phyloP scores from a whole-genome alignment of 2,113 vertebrate genomes.

The Crotalus helleri region DNA sequence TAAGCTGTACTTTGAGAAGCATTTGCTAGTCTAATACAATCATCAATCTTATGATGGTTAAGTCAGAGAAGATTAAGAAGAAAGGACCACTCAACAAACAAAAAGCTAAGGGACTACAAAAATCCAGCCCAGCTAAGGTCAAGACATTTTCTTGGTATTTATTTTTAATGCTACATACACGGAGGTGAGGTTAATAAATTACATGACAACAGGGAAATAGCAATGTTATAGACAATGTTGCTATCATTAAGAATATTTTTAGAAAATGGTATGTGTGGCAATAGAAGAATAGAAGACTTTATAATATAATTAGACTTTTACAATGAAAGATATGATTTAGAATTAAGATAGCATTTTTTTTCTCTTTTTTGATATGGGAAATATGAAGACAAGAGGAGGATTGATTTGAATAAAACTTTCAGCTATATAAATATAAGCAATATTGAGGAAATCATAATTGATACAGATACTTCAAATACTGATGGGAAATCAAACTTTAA shows the following conservation, averaged over 20 bases:
- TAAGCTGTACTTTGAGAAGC: neutral
- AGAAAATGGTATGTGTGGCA: neutral
- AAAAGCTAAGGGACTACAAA: neutral
- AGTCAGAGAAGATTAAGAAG: neutral
- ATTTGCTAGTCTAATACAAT: constrained; percentile 8
- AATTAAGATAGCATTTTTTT: too few species aligned
- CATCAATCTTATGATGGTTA: neutral
- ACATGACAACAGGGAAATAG: neutral
- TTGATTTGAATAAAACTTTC: too few species aligned
- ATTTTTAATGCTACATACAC: neutral
- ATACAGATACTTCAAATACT: too few species aligned
- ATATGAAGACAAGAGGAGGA: too few species aligned
- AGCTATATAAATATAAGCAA: too few species aligned
- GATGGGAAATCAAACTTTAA: too few species aligned
- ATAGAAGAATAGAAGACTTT: too few species aligned
- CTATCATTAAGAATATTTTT: neutral
- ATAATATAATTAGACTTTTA: too few species aligned
- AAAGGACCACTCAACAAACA: neutral
- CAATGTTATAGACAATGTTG: neutral
- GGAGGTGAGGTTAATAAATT: neutral
- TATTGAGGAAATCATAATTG: too few species aligned
- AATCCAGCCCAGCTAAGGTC: neutral
- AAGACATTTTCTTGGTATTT: neutral
- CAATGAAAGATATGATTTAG: too few species aligned
- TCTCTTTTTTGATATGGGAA: too few species aligned